Percentiles rank a stretch among this genome's conserved stretches.
phyloP scores from a whole-genome alignment of 2,797 vertebrate genomes.

The Botia almorhae region DNA sequence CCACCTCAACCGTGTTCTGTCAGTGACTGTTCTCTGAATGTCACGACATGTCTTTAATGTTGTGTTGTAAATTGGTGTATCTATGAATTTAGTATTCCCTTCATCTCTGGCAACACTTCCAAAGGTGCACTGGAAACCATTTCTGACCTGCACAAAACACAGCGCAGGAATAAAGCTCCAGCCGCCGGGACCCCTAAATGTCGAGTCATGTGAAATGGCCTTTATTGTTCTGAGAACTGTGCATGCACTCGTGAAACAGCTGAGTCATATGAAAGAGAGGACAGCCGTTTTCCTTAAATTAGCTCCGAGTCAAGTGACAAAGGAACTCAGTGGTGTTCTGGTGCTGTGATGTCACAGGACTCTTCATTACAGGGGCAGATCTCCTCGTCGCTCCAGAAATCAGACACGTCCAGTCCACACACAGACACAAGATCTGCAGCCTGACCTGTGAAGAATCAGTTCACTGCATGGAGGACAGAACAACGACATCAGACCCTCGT shows the following conservation, averaged over 20 bases:
- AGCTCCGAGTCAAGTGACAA: slow-evolving; percentile 79
- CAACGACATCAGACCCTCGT: slow-evolving; percentile 55
- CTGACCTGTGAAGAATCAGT: slow-evolving; percentile 72
- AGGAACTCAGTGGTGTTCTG: slow-evolving; percentile 68
- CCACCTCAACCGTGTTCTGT: too few species aligned
- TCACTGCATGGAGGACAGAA: slow-evolving; percentile 55
- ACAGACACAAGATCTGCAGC: slow-evolving; percentile 71
- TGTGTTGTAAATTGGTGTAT: neutral
- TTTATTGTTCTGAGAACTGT: slow-evolving; percentile 1
- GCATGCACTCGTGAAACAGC: slow-evolving; percentile 37
- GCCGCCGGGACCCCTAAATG: neutral
- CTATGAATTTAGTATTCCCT: neutral
- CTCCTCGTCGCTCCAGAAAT: slow-evolving; percentile 68
- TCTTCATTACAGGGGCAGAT: slow-evolving; percentile 59
- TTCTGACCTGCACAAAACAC: neutral
- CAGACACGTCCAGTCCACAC: slow-evolving; percentile 59
- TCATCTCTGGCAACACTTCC: neutral
- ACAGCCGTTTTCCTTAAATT: slow-evolving; percentile 71
- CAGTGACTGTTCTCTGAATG: too few species aligned
- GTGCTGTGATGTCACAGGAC: slow-evolving; percentile 68
- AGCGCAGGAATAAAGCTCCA: neutral
- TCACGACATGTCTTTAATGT: too few species aligned
- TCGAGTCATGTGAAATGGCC: neutral
- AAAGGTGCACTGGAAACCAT: neutral
- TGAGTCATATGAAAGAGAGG: slow-evolving; percentile 63